Conservation (phyloP, 2,797 vertebrate species). For the Austrolebias charrua region DNA sequence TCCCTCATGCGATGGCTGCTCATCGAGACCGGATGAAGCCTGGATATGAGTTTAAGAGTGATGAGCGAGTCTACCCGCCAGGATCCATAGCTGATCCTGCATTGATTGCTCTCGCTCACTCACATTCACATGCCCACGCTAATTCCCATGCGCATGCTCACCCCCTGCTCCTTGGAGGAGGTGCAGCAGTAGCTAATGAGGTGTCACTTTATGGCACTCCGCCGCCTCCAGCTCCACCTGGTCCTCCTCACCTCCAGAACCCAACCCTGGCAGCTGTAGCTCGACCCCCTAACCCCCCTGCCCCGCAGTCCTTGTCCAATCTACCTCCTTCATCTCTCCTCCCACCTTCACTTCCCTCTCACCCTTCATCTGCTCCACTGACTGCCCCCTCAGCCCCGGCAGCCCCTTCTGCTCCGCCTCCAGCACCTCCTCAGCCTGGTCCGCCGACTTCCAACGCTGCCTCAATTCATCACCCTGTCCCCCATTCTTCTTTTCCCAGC, state of each 20-base stretch:
- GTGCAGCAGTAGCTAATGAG: slow-evolving; percentile 70
- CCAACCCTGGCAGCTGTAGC: slow-evolving; percentile 70
- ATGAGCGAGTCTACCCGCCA: slow-evolving; percentile 84
- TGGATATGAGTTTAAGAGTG: slow-evolving; percentile 96
- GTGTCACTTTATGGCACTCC: slow-evolving; percentile 82
- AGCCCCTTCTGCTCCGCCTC: slow-evolving; percentile 77
- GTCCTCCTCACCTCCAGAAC: slow-evolving; percentile 75
- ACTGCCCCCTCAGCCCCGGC: slow-evolving; percentile 74
- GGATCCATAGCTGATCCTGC: slow-evolving; percentile 76
- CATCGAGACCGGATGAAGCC: slow-evolving; percentile 91
- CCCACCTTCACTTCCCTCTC: slow-evolving; percentile 73
- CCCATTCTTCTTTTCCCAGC: slow-evolving; percentile 76
- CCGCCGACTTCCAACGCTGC: slow-evolving; percentile 67
- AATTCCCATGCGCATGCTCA: slow-evolving; percentile 74
- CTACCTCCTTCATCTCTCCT: slow-evolving; percentile 77
- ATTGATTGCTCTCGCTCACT: slow-evolving; percentile 80
- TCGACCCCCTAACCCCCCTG: slow-evolving; percentile 81
- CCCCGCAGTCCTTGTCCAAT: slow-evolving; percentile 83
- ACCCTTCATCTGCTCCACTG: slow-evolving; percentile 75
- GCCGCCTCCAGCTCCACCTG: slow-evolving; percentile 70
- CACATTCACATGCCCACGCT: slow-evolving; percentile 72
- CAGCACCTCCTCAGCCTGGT: slow-evolving; percentile 68
- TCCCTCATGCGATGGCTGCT: slow-evolving; percentile 82
- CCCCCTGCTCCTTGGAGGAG: slow-evolving; percentile 79
- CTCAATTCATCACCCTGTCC: slow-evolving; percentile 77